Conservation (phyloP, 2,888 invertebrate genomes). For the Sarcophaga subvicina region DNA sequence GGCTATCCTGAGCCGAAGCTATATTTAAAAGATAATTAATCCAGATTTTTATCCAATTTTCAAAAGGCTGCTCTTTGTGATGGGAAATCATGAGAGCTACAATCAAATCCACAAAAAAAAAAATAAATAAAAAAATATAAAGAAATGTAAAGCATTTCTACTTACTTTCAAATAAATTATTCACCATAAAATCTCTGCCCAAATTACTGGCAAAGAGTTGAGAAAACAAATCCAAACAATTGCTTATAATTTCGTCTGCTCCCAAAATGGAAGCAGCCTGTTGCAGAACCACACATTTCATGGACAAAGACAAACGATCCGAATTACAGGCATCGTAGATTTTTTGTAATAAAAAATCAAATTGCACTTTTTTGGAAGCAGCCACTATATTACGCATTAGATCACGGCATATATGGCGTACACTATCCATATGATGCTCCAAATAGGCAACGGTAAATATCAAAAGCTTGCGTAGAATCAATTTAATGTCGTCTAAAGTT, state of each 20-base stretch:
- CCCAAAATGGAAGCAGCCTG: conserved; percentile 75
- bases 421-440: conserved; percentile 86
- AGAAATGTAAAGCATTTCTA: neutral
- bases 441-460: conserved; percentile 84
- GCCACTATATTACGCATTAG: conserved; percentile 82
- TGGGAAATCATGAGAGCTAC: conserved; percentile 82
- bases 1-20: conserved; percentile 70
- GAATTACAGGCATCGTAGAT: conserved; percentile 75
- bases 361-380: conserved; percentile 76
- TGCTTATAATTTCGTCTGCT: conserved; percentile 70
- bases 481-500: conserved; percentile 75
- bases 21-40: conserved; percentile 76
- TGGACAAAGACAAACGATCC: conserved; percentile 72
- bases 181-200: conserved; percentile 81
- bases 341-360: conserved; percentile 72
- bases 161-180: conserved; percentile 83
- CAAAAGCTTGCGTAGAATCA: conserved; percentile 76
- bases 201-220: conserved; percentile 74
- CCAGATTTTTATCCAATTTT: conserved; percentile 83
- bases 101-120: conserved; percentile 7
- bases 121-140: neutral
- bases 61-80: conserved; percentile 78
- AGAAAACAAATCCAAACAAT: conserved; percentile 74
- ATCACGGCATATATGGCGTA: conserved; percentile 84
- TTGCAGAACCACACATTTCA: conserved; percentile 76